Evolutionary conservation across 2,888 invertebrate genomes (phyloP).

Genomic region (Pterobdella sp.): DNA sequence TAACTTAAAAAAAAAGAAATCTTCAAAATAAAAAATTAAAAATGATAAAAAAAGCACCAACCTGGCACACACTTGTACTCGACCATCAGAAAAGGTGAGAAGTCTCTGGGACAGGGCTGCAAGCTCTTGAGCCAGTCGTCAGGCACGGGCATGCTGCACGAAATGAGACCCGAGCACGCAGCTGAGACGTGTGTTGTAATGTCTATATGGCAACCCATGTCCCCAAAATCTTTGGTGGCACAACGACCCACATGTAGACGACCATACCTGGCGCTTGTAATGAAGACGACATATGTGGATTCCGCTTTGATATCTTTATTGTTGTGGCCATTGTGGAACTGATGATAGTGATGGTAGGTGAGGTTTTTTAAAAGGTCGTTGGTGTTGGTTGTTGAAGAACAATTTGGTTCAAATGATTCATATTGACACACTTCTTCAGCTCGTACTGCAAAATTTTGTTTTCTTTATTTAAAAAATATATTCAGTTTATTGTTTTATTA

Average conservation of each 20-base stretch:
- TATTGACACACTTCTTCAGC: conserved; percentile 33
- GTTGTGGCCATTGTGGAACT: conserved; percentile 1
- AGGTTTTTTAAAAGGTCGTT: neutral
- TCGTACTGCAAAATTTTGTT: neutral
- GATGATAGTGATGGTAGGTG: neutral
- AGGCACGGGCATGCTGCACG: conserved; percentile 34
- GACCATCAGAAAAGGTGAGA: conserved; percentile 33
- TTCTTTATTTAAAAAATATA: neutral
- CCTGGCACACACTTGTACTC: conserved; percentile 35
- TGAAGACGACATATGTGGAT: conserved; percentile 33
- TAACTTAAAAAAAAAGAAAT: too few species aligned
- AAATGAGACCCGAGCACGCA: conserved; percentile 35
- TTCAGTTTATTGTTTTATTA: neutral
- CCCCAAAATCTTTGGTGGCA: conserved; percentile 35
- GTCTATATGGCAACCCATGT: conserved; percentile 34
- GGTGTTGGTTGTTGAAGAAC: conserved; percentile 16
- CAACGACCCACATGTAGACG: conserved; percentile 35
- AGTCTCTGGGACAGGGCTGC: conserved; percentile 37
- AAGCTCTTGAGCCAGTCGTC: conserved; percentile 31
- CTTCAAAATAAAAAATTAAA: too few species aligned
- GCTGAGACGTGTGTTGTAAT: conserved; percentile 31
- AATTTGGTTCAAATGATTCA: conserved; percentile 34
- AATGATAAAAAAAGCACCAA: neutral
- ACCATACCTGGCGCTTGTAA: conserved; percentile 33
- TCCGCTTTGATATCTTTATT: neutral